These are phyloP conservation scores for Operophtera brumata DNA, from an alignment of 2,888 invertebrate genomes.

Conservation along the genomic window DNA sequence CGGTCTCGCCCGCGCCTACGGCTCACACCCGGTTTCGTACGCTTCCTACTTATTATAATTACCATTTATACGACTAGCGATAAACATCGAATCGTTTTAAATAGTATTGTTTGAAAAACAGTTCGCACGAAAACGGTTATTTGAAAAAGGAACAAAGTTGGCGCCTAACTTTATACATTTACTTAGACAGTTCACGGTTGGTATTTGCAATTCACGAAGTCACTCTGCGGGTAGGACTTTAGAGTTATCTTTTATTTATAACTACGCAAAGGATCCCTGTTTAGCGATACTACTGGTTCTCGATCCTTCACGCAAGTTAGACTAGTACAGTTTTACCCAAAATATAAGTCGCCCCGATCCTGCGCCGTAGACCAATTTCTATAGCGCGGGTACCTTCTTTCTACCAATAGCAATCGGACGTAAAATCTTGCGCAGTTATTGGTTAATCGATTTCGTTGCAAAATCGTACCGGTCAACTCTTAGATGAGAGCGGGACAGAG, in stretches of 20 bases:
- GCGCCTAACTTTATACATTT: slow-evolving; percentile 49
- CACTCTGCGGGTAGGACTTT: slow-evolving; percentile 68
- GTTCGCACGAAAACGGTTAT: slow-evolving; percentile 43
- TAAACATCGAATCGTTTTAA: slow-evolving; percentile 56
- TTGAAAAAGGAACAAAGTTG: slow-evolving; percentile 39
- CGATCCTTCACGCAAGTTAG: slow-evolving; percentile 16
- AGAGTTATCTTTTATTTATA: slow-evolving; percentile 79
- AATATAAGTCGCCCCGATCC: too few species aligned
- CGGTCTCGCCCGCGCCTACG: slow-evolving; percentile 59
- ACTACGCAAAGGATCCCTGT: slow-evolving; percentile 62
- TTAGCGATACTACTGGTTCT: slow-evolving; percentile 41
- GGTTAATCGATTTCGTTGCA: too few species aligned
- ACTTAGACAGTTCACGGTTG: slow-evolving; percentile 48
- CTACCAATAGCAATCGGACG: too few species aligned
- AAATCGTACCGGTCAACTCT: too few species aligned
- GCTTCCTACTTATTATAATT: slow-evolving; percentile 75
- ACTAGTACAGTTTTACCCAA: too few species aligned
- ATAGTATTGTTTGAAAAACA: slow-evolving; percentile 59
- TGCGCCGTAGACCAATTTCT: too few species aligned
- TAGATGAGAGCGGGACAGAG: too few species aligned
- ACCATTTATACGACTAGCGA: slow-evolving; percentile 60
- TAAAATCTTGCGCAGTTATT: too few species aligned
- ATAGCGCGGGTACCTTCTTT: too few species aligned
- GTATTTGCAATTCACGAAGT: slow-evolving; percentile 77
- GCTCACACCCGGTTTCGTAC: slow-evolving; percentile 61